A percentile compares a stretch with the other conserved stretches of the same genome.
phyloP scores from a whole-genome alignment of 2,888 invertebrate species.

The Perdita meconis region DNA sequence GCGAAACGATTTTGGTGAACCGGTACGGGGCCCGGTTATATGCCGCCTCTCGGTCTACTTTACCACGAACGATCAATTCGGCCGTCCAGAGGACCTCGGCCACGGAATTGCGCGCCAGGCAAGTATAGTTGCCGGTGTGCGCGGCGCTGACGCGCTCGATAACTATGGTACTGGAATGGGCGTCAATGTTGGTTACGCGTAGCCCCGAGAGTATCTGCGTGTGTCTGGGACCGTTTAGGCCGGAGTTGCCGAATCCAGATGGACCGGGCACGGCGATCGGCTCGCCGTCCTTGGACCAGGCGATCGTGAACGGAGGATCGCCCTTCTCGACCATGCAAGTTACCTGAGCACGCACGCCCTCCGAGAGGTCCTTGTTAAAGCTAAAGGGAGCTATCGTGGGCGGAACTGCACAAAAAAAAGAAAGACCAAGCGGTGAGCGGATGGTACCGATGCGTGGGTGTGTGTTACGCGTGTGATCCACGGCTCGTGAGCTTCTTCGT shows the following conservation, averaged over 20 bases:
- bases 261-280: slow-evolving; percentile 88
- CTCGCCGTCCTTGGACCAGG: slow-evolving; percentile 95
- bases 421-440: slow-evolving; percentile 59
- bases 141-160: slow-evolving; percentile 94
- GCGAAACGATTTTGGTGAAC: too few relatives aligned
- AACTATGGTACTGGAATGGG: slow-evolving; percentile 93
- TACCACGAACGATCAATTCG: slow-evolving; percentile 85
- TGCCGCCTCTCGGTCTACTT: slow-evolving; percentile 68
- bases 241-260: slow-evolving; percentile 63
- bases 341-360: slow-evolving; percentile 95
- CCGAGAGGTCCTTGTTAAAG: slow-evolving; percentile 86
- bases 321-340: slow-evolving; percentile 96
- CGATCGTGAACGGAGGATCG: slow-evolving; percentile 95
- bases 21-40: slow-evolving; percentile 10
- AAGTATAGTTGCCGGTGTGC: slow-evolving; percentile 96
- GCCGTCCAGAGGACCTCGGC: slow-evolving; percentile 85
- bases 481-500: background rate
- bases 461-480: slow-evolving; percentile 15
- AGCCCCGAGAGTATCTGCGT: slow-evolving; percentile 75
- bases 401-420: slow-evolving; percentile 87
- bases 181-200: slow-evolving; percentile 86
- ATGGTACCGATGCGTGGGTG: slow-evolving; percentile 14
- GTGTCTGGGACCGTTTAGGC: slow-evolving; percentile 68
- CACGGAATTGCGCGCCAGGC: slow-evolving; percentile 94
- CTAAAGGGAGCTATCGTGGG: slow-evolving; percentile 96